These are phyloP conservation scores for Oostethus manadensis DNA, from an alignment of 2,113 vertebrate genomes.

Conservation along the genomic window DNA sequence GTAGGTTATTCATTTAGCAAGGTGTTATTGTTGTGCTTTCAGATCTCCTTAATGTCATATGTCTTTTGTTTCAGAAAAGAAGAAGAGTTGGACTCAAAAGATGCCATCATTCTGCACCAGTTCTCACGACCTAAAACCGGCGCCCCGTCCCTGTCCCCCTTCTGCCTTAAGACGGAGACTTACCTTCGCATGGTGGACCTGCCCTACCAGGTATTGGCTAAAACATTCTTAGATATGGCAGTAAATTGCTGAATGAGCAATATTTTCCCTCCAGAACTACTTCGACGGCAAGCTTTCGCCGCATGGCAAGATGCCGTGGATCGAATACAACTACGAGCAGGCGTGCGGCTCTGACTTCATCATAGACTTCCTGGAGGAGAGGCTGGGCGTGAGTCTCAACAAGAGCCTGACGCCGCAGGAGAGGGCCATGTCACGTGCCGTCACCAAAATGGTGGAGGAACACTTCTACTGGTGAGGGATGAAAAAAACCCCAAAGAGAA, in stretches of 20 bases:
- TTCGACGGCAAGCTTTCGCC: constrained; percentile 97
- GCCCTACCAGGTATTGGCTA: constrained; percentile 85
- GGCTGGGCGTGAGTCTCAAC: constrained; percentile 89
- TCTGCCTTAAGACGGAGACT: constrained; percentile 98
- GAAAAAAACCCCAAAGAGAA: too few relatives aligned
- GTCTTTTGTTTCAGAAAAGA: constrained; percentile 79
- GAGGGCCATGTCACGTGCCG: constrained; percentile 85
- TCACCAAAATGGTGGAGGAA: constrained; percentile 97
- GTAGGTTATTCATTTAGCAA: background rate
- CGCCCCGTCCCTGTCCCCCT: constrained; percentile 90
- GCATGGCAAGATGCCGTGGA: constrained; percentile 99
- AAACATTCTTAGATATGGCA: too few relatives aligned
- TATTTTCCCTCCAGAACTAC: constrained; percentile 79
- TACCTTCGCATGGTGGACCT: constrained; percentile 96
- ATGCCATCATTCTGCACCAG: constrained; percentile 97
- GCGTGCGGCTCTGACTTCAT: constrained; percentile 94
- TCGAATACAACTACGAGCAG: constrained; percentile 92
- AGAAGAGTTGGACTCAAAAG: constrained; percentile 94
- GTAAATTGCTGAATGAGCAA: too few relatives aligned
- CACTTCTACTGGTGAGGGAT: constrained; percentile 94
- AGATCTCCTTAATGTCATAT: background rate
- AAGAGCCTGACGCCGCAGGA: constrained; percentile 85
- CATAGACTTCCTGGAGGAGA: constrained; percentile 95
- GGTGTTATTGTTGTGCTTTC: background rate
- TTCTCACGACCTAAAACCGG: constrained; percentile 90